phyloP scores from a whole-genome alignment of 2,113 vertebrate genomes.

The Gymnobelideus leadbeateri region DNA sequence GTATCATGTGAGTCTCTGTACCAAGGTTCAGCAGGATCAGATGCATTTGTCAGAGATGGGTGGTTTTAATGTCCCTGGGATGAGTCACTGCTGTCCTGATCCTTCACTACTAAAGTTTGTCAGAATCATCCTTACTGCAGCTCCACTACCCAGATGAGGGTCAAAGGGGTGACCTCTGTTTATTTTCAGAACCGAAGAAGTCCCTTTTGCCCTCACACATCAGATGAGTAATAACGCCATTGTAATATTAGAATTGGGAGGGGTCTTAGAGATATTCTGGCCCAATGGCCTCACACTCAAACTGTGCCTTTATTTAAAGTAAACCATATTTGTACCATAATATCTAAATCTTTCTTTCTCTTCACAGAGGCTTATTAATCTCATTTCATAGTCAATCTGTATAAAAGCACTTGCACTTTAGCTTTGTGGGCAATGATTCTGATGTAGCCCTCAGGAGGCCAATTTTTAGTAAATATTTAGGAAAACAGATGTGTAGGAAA shows the following conservation, averaged over 20 bases:
- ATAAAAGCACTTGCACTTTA: not conserved
- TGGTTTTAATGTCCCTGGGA: not conserved
- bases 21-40: not conserved
- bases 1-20: not conserved
- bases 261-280: not conserved
- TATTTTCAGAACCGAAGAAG: not conserved
- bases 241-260: not conserved
- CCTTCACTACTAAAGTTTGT: not conserved
- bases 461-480: not conserved
- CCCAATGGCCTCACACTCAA: not conserved
- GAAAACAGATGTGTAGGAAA: not conserved
- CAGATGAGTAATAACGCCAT: not conserved
- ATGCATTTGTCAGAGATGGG: not conserved
- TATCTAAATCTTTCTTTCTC: not conserved
- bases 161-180: not conserved
- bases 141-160: not conserved
- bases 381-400: not conserved
- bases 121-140: not conserved
- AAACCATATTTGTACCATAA: not conserved
- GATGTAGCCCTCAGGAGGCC: not conserved
- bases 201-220: not conserved
- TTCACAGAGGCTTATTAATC: not conserved
- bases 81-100: not conserved
- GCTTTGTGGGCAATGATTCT: not conserved
- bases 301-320: not conserved